Percentiles rank a stretch among this genome's conserved stretches.
These are phyloP conservation scores for Scotopteryx bipunctaria DNA, from an alignment of 2,888 invertebrate species.

Conservation along the genomic window DNA sequence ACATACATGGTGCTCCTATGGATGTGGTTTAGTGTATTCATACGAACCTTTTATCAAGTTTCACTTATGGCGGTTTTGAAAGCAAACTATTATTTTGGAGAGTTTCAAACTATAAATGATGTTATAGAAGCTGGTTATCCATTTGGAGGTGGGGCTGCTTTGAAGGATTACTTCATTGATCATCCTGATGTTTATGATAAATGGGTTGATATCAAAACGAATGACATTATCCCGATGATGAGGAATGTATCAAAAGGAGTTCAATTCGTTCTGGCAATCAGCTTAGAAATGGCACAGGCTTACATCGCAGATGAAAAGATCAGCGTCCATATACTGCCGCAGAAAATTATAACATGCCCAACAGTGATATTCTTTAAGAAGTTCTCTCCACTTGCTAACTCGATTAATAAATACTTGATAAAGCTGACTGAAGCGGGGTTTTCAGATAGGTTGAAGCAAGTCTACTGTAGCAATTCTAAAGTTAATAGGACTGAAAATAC, in stretches of 20 bases:
- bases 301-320: constrained; percentile 45
- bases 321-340: constrained; percentile 52
- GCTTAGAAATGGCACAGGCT: constrained; percentile 48
- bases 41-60: constrained; percentile 70
- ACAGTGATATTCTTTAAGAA: constrained; percentile 66
- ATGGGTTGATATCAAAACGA: constrained; percentile 52
- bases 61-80: constrained; percentile 64
- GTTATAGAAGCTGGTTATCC: constrained; percentile 54
- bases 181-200: constrained; percentile 53
- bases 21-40: constrained; percentile 66
- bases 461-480: constrained; percentile 38
- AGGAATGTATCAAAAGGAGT: constrained; percentile 52
- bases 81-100: constrained; percentile 52
- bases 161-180: constrained; percentile 64
- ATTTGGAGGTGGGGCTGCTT: constrained; percentile 60
- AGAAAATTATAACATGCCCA: constrained; percentile 54
- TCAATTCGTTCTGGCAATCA: constrained; percentile 62
- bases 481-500: constrained; percentile 27
- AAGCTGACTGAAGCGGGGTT: constrained; percentile 60
- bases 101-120: constrained; percentile 59
- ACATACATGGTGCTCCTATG: constrained; percentile 55
- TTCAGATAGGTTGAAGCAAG: constrained; percentile 51
- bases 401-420: constrained; percentile 53
- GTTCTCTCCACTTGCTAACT: constrained; percentile 54
- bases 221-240: constrained; percentile 47